Conservation (phyloP, 2,797 vertebrate genomes). For the Taeniopygia guttata region DNA sequence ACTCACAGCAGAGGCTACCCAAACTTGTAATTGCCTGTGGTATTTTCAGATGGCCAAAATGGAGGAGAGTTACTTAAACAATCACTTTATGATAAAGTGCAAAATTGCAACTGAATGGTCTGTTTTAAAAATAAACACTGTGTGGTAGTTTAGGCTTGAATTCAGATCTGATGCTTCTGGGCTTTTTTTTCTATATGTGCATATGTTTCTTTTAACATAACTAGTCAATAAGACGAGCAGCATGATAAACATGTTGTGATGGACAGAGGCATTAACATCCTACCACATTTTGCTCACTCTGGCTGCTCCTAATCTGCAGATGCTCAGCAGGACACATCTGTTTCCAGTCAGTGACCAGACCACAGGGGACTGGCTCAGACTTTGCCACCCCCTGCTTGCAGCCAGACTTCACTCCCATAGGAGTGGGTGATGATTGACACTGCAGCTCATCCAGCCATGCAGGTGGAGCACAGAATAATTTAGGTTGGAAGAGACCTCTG, state of each 20-base stretch:
- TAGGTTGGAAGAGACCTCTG: background rate
- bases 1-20: background rate
- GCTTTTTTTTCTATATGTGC: background rate
- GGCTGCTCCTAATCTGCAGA: background rate
- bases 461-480: background rate
- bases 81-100: background rate
- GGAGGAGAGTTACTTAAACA: background rate
- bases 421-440: background rate
- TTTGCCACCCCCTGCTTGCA: background rate
- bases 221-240: background rate
- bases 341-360: background rate
- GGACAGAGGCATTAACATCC: background rate
- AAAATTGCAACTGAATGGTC: background rate
- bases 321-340: background rate
- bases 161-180: background rate
- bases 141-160: background rate
- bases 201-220: background rate
- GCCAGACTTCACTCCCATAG: background rate
- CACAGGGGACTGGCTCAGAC: background rate
- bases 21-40: background rate
- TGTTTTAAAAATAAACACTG: background rate
- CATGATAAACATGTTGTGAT: accelerated
- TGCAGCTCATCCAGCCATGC: background rate
- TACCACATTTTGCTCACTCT: background rate
- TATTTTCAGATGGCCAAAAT: background rate